A percentile compares a stretch with the other conserved stretches of the same genome.
Evolutionary conservation across 2,113 vertebrate species (phyloP).

Genomic region (Laticauda laticaudata): DNA sequence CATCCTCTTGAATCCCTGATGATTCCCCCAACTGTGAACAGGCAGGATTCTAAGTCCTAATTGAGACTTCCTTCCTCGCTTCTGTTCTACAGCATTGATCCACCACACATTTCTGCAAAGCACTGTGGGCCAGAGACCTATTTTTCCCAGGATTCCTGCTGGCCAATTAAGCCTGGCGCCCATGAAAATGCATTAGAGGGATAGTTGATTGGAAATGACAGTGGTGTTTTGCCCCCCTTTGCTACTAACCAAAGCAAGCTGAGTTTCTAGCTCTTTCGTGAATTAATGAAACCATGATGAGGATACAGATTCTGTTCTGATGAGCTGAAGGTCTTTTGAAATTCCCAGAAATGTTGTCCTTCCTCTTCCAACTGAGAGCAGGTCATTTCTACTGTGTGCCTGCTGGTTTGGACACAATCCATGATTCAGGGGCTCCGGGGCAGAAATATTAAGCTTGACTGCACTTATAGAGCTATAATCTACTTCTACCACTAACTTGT

Average conservation of each 20-base stretch:
- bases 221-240: not conserved
- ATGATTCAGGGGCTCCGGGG: no score
- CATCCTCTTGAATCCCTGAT: not conserved
- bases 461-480: not conserved
- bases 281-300: not conserved
- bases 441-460: not conserved
- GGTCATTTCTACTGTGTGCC: not conserved
- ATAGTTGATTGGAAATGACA: not conserved
- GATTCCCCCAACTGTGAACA: not conserved
- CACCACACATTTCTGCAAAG: not conserved
- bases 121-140: not conserved
- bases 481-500: not conserved
- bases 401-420: not conserved
- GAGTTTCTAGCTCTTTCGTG: not conserved
- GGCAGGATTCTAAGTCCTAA: not conserved
- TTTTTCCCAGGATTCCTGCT: slow-evolving; percentile 15
- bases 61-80: not conserved
- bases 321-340: not conserved
- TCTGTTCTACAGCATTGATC: not conserved
- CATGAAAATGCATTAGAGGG: accelerated
- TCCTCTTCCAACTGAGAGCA: not conserved
- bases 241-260: not conserved
- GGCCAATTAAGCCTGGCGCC: not conserved
- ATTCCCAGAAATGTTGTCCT: not conserved
- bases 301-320: not conserved